Percentiles rank a stretch among this genome's conserved stretches.
These are phyloP conservation scores for Operophtera brumata DNA, from an alignment of 2,888 invertebrate genomes.

Conservation along the genomic window DNA sequence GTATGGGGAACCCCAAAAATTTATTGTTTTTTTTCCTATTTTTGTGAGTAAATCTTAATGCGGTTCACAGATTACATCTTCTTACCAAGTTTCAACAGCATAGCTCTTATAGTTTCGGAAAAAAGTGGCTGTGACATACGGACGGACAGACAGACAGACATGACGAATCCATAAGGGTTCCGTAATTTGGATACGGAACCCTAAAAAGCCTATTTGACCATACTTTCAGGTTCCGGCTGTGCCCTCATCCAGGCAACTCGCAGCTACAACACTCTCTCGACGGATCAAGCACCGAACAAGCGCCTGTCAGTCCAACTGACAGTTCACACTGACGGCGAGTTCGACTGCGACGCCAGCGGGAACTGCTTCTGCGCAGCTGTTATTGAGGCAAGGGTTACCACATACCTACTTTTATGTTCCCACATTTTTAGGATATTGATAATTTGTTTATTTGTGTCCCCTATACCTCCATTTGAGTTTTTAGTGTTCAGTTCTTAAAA, in stretches of 20 bases:
- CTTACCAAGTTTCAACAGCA: too few relatives aligned
- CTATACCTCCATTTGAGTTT: not conserved
- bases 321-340: constrained; percentile 64
- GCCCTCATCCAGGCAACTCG: constrained; percentile 67
- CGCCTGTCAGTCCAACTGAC: constrained; percentile 53
- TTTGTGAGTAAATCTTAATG: too few relatives aligned
- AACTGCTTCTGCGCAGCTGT: constrained; percentile 70
- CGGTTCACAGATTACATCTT: too few relatives aligned
- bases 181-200: too few relatives aligned
- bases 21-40: too few relatives aligned
- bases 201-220: too few relatives aligned
- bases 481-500: too few relatives aligned
- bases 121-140: too few relatives aligned
- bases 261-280: constrained; percentile 49
- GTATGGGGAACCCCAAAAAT: too few relatives aligned
- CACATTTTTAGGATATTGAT: not conserved
- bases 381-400: constrained; percentile 50
- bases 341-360: constrained; percentile 55
- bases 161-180: too few relatives aligned
- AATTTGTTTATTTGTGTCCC: not conserved
- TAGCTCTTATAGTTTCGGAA: too few relatives aligned
- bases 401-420: not conserved
- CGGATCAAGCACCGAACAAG: constrained; percentile 26
- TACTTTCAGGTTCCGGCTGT: constrained; percentile 57
- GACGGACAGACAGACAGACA: too few relatives aligned